Percentiles rank a stretch among this genome's conserved stretches.
Evolutionary conservation across 2,113 vertebrate genomes (phyloP).

Genomic region (Stercorarius parasiticus): DNA sequence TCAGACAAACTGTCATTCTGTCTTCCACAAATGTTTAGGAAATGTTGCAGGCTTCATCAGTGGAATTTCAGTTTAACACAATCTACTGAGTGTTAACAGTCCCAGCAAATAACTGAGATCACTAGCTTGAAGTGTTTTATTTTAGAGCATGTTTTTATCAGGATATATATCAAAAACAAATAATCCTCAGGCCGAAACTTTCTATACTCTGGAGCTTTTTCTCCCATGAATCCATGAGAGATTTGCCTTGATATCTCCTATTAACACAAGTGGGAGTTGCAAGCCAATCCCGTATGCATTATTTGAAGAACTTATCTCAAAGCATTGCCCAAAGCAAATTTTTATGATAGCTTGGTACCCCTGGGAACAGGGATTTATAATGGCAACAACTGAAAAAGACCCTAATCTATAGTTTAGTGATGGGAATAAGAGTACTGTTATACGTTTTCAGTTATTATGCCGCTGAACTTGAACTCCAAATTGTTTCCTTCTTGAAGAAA

Average conservation of each 20-base stretch:
- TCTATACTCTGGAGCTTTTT: constrained; percentile 36
- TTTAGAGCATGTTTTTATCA: constrained; percentile 39
- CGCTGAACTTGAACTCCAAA: constrained; percentile 61
- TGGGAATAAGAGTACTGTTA: constrained; percentile 39
- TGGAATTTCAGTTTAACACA: background rate
- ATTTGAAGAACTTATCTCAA: constrained; percentile 60
- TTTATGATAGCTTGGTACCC: constrained; percentile 39
- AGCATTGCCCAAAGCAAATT: constrained; percentile 64
- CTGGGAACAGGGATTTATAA: constrained; percentile 57
- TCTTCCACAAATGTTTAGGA: background rate
- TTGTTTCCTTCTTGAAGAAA: constrained; percentile 65
- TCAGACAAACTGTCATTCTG: background rate
- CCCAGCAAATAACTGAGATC: background rate
- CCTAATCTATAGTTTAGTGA: constrained; percentile 59
- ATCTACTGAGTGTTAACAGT: background rate
- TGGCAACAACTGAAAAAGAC: constrained; percentile 56
- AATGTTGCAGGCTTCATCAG: background rate
- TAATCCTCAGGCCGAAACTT: constrained; percentile 20
- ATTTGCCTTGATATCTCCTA: constrained; percentile 45
- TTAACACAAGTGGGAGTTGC: constrained; percentile 52
- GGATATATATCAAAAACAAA: constrained; percentile 39
- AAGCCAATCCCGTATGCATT: constrained; percentile 48
- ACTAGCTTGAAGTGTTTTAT: constrained; percentile 7
- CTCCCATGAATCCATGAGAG: constrained; percentile 36
- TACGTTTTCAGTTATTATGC: constrained; percentile 41